Percentiles rank a stretch among this genome's conserved stretches.
phyloP scores from a whole-genome alignment of 2,888 invertebrate genomes.

The Habroteleia sp. region DNA sequence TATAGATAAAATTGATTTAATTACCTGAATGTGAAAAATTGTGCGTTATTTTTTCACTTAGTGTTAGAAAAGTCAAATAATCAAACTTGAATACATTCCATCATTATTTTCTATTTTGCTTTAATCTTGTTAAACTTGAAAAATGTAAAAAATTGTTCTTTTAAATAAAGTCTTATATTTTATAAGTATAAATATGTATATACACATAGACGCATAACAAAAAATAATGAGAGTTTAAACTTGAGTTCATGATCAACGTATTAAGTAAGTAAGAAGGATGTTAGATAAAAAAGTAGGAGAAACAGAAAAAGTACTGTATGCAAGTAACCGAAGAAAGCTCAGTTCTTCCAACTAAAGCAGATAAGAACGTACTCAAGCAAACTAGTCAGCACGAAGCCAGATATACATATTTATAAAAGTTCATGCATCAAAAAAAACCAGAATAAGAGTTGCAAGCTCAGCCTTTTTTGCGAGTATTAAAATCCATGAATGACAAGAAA shows the following conservation, averaged over 20 bases:
- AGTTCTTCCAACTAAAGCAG: slow-evolving; percentile 55
- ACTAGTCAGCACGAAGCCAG: slow-evolving; percentile 62
- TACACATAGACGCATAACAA: slow-evolving; percentile 13
- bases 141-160: too few species aligned
- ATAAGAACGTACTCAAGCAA: slow-evolving; percentile 55
- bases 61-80: too few species aligned
- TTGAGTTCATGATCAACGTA: too few species aligned
- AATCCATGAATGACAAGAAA: too few species aligned
- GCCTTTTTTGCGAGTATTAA: too few species aligned
- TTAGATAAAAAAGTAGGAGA: slow-evolving; percentile 9
- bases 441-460: slow-evolving; percentile 42
- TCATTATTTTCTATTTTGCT: too few species aligned
- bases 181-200: slow-evolving; percentile 33
- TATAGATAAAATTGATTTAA: slow-evolving; percentile 49
- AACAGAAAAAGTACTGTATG: slow-evolving; percentile 11
- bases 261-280: slow-evolving; percentile 10
- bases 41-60: slow-evolving; percentile 32
- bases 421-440: slow-evolving; percentile 67
- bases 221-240: too few species aligned
- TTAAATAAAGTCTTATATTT: background rate
- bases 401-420: slow-evolving; percentile 65
- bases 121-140: too few species aligned
- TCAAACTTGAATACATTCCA: too few species aligned
- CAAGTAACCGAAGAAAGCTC: slow-evolving; percentile 45
- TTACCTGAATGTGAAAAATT: slow-evolving; percentile 56